Evolutionary conservation across 2,113 vertebrate species (phyloP).

Genomic region (Clinocottus analis): DNA sequence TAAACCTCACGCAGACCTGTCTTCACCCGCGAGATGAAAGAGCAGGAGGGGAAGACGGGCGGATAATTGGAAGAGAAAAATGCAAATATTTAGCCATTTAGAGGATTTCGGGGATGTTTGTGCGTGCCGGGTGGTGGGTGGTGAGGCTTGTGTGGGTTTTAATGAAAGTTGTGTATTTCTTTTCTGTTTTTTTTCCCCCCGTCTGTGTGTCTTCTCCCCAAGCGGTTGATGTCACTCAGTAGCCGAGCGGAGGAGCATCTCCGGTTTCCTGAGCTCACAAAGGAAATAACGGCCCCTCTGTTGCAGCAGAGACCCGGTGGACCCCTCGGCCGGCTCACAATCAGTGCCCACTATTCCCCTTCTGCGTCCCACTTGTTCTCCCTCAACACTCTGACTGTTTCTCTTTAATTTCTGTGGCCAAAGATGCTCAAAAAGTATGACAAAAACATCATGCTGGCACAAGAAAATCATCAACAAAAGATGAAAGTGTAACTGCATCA

Average conservation of each 20-base stretch:
- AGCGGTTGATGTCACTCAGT: constrained; percentile 64
- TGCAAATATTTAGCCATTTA: constrained; percentile 49
- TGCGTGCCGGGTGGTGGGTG: constrained; percentile 10
- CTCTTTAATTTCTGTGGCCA: background rate
- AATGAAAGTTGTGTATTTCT: background rate
- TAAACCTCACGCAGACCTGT: constrained; percentile 32
- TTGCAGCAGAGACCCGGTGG: constrained; percentile 42
- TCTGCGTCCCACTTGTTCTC: background rate
- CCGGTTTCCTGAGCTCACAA: constrained; percentile 62
- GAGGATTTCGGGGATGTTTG: constrained; percentile 1
- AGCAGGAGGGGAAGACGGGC: constrained; percentile 29
- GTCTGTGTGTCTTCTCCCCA: constrained; percentile 46
- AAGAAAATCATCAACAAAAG: background rate
- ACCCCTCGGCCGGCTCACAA: constrained; percentile 12
- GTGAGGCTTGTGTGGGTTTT: background rate
- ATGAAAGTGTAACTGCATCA: background rate
- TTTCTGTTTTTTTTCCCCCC: background rate
- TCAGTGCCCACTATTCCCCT: background rate
- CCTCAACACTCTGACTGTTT: background rate
- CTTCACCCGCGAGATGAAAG: constrained; percentile 42
- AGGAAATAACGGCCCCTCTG: constrained; percentile 60
- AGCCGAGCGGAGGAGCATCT: constrained; percentile 59
- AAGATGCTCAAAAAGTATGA: constrained; percentile 1
- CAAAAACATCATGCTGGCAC: background rate
- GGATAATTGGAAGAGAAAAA: constrained; percentile 49